These are phyloP conservation scores for Trachurus trachurus DNA, from an alignment of 2,797 vertebrate species.

Conservation along the genomic window DNA sequence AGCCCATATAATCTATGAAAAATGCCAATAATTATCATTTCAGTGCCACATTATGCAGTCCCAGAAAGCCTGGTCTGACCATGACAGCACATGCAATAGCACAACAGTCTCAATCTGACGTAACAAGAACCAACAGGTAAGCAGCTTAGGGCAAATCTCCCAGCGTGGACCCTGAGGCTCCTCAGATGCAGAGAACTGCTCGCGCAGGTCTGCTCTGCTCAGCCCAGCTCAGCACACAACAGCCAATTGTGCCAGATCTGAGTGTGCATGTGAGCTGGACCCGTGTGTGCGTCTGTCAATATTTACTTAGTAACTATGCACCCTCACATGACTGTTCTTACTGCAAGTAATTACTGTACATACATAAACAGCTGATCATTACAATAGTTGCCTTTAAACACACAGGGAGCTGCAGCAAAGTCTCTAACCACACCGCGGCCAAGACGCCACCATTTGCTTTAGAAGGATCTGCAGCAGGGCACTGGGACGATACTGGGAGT, in stretches of 20 bases:
- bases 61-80: conserved; percentile 19
- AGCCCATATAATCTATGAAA: background rate
- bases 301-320: conserved; percentile 43
- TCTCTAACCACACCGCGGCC: conserved; percentile 27
- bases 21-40: background rate
- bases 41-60: background rate
- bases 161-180: conserved; percentile 64
- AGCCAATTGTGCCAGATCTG: conserved; percentile 62
- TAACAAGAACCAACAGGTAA: conserved; percentile 79
- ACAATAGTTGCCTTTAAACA: conserved; percentile 25
- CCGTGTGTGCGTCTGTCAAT: conserved; percentile 37
- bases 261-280: conserved; percentile 48
- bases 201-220: conserved; percentile 35
- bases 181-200: conserved; percentile 58
- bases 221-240: conserved; percentile 59
- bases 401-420: background rate
- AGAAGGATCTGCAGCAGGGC: conserved; percentile 11
- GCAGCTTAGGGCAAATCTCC: conserved; percentile 85
- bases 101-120: conserved; percentile 65
- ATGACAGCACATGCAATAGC: conserved; percentile 47
- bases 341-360: conserved; percentile 47
- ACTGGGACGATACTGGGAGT: conserved; percentile 17
- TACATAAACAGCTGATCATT: conserved; percentile 44
- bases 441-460: conserved; percentile 7
- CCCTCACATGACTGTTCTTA: conserved; percentile 61